Base-by-base conservation (phyloP, 2,113 vertebrate species). In the Cettia cetti region DNA sequence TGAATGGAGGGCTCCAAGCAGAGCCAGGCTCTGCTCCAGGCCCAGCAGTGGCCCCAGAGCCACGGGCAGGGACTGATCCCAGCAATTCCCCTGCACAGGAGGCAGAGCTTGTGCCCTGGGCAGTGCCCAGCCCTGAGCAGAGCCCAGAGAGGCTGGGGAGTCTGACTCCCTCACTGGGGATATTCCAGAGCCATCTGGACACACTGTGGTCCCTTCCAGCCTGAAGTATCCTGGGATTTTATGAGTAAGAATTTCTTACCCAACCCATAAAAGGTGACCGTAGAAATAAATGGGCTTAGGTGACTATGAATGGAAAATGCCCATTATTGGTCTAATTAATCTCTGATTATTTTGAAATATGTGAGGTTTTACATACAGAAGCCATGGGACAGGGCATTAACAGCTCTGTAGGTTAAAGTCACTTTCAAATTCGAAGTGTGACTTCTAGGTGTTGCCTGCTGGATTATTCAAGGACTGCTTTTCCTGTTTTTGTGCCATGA, bases 21-120 rank as follows among this genome's bases (percentile, higher is more conserved):
- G 40, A 5, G 11, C 15, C 47, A 14, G 39, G 19, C 19, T 69
- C 47, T 69, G 33, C 33, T n/a, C 14, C 1, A 5, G 22, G 11
- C 11, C 33, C 37, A 86, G 54, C 28, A 78, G 0, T 28, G n/a
- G n/a, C 64, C 2, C 47, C n/a, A 47, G 64, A 87, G 39, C 0
- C 0, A 47, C 0, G 0, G 54, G 28, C 39, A 61, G 47, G n/a
- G 13, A 0, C 28, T n/a, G 54, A 87, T 0, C 56, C 23, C 33
- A 37, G 27, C 1, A 68, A 27, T 18, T 77, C 22, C 35, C 37
- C 53, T 27, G 53, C 22, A 10, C 53, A 44, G 39, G 37, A 68
- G 31, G 4, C 6, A 68, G 1, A 86, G 15, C 9, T 59, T 1
- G 26, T 68, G 63, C 40, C 10, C 68, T 20, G 24, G 26, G 31